phyloP scores from a whole-genome alignment of 92 coral and sea anemone genomes.

The Epizoanthus rinbou region DNA sequence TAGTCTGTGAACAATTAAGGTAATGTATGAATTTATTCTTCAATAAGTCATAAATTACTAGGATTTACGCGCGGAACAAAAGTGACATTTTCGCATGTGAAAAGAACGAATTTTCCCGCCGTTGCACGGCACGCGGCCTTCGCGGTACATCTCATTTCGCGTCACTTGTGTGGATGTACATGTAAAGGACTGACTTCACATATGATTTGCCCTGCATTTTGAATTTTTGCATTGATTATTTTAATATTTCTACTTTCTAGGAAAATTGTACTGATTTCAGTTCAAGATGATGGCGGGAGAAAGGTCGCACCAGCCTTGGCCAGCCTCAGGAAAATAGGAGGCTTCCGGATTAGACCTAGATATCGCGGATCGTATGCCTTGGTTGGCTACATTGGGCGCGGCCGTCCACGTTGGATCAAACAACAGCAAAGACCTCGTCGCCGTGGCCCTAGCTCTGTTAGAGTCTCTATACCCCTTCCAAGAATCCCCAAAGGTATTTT shows the following conservation, averaged over 20 bases:
- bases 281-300: slow-evolving; percentile 27
- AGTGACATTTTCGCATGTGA: too few relatives aligned
- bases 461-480: slow-evolving; percentile 13
- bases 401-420: slow-evolving; percentile 39
- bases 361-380: slow-evolving; percentile 10
- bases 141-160: too few relatives aligned
- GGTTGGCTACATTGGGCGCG: slow-evolving; percentile 27
- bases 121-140: too few relatives aligned
- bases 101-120: too few relatives aligned
- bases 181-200: too few relatives aligned
- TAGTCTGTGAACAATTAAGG: too few relatives aligned
- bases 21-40: too few relatives aligned
- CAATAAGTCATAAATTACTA: too few relatives aligned
- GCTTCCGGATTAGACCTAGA: slow-evolving; percentile 4
- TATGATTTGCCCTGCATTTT: too few relatives aligned
- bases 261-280: slow-evolving; percentile 24
- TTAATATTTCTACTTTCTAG: not conserved
- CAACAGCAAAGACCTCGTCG: slow-evolving; percentile 18
- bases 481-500: slow-evolving; percentile 31
- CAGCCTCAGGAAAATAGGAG: slow-evolving; percentile 34
- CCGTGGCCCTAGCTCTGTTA: slow-evolving; percentile 36
- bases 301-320: slow-evolving; percentile 18
- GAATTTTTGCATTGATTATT: not conserved
- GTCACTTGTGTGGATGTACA: too few relatives aligned
- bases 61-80: too few relatives aligned